Evolutionary conservation across 2,888 invertebrate species (phyloP), one percentile per base, ranked within the genome.

Genomic region (Liodrosophila aerea): DNA sequence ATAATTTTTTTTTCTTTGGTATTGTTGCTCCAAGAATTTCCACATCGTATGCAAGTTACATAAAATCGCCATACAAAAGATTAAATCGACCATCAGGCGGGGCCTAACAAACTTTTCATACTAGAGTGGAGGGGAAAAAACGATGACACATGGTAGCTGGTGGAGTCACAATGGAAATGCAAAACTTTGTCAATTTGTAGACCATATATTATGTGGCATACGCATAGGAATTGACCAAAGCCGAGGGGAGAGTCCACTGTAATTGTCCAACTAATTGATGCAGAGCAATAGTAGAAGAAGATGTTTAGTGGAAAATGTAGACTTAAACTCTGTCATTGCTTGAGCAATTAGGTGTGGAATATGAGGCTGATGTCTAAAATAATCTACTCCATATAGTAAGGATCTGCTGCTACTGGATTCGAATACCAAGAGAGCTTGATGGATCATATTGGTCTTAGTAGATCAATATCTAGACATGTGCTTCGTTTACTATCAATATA

Each of bases 11-110:
- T 47, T 47, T 33, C 39, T 58, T 43, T 59, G 50, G 41, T 45
- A 36, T 72, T 83, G 57, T 65, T 84, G 64, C 16, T 50, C 46
- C 73, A 76, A 54, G 81, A 76, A 76, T 78, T 70, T 81, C 43
- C 12, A 57, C 75, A 52, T 59, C 57, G 68, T 45, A 44, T 68
- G 65, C 60, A 64, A 73, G 74, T 59, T 61, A 61, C 58, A 70
- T 62, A 62, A 70, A 67, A 64, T 73, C 44, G 66, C 57, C 54
- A 64, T 57, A 63, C 60, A 70, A 73, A 64, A 74, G 63, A 59
- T 64, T 68, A 59, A 64, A 44, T 53, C 51, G 34, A 46, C 51
- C 64, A 33, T 47, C 22, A 11, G 41, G 36, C 29, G 39, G 44
- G 18, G 31, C 36, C 40, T 41, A 63, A 37, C 50, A 62, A 82